Evolutionary conservation across 2,113 vertebrate species (phyloP), one percentile per base, ranked within the genome.

Genomic region (Origma solitaria): DNA sequence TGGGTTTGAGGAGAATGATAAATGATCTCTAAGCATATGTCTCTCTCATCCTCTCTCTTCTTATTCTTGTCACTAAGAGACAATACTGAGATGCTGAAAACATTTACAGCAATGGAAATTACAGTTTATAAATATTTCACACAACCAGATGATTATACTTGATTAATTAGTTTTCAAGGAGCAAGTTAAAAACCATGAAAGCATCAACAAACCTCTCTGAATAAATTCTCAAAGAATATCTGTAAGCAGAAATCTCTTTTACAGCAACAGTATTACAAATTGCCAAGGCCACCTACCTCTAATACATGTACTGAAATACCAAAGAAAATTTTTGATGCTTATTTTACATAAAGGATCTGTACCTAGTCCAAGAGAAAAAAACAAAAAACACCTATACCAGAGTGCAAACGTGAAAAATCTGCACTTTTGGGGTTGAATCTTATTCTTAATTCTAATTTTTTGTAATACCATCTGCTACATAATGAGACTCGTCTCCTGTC

Each of bases 101-200:
- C 13, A 77, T 88, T 94, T 93, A 35, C 71, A 80, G 66, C 62
- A 86, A 91, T 86, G 35, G 47, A 92, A 94, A 96, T 91, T 80
- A 50, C 15, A 82, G 62, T 82, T 93, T 86, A 95, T 92, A 95
- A 95, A 90, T 95, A 95, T 95, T 97, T 95, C 82, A 90, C 45
- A 73, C 70, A 90, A 90, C 30, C 33, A 51, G 62, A 88, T 87
- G 58, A 96, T 95, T 94, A 69, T 71, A 86, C 75, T 85, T 95
- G 93, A 95, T 95, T 96, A 94, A 94, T 96, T 94, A 87, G 45
- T 66, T 96, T 94, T 95, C 87, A 94, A 95, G 87, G 70, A 92
- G 38, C 58, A 73, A 91, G 75, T 82, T 90, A 61, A 95, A 95
- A 85, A 33, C 31, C 53, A 35, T 61, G 68, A 90, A 93, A 94